Percentiles rank a stretch among this genome's conserved stretches.
These are phyloP conservation scores for Salvelinus alpinus DNA, from an alignment of 2,113 vertebrate species.

Conservation along the genomic window DNA sequence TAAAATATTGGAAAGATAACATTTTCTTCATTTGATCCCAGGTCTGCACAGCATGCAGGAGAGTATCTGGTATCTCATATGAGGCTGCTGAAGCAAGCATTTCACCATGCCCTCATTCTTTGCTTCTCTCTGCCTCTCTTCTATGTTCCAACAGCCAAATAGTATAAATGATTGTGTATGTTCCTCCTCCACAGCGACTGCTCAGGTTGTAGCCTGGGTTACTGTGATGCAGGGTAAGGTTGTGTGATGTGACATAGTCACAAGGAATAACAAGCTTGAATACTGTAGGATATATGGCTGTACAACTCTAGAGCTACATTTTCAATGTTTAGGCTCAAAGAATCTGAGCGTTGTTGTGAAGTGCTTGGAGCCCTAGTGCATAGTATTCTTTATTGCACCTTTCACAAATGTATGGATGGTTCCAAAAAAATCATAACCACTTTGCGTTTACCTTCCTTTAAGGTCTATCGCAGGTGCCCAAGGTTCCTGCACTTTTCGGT, in stretches of 20 bases:
- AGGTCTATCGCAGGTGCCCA: slow-evolving; percentile 56
- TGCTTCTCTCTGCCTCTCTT: not conserved
- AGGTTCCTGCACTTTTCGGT: slow-evolving; percentile 56
- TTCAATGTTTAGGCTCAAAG: not conserved
- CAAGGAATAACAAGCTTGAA: not conserved
- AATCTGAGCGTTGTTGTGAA: not conserved
- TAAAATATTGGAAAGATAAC: no score
- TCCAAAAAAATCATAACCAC: not conserved
- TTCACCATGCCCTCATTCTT: not conserved
- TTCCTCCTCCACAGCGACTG: slow-evolving; percentile 51
- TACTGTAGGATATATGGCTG: not conserved
- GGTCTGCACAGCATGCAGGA: not conserved
- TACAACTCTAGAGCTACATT: no score
- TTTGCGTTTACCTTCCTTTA: slow-evolving; percentile 31
- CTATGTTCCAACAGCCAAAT: not conserved
- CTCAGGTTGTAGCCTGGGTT: slow-evolving; percentile 63
- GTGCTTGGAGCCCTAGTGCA: not conserved
- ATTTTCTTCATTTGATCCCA: no score
- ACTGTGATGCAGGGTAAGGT: slow-evolving; percentile 64
- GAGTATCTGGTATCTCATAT: not conserved
- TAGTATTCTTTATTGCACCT: not conserved
- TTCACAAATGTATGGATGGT: not conserved
- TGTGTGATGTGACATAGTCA: slow-evolving; percentile 29
- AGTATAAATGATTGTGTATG: slow-evolving; percentile 28
- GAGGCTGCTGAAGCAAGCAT: not conserved